phyloP scores from a whole-genome alignment of 92 coral and sea anemone species.

The Parazoanthus swiftii region DNA sequence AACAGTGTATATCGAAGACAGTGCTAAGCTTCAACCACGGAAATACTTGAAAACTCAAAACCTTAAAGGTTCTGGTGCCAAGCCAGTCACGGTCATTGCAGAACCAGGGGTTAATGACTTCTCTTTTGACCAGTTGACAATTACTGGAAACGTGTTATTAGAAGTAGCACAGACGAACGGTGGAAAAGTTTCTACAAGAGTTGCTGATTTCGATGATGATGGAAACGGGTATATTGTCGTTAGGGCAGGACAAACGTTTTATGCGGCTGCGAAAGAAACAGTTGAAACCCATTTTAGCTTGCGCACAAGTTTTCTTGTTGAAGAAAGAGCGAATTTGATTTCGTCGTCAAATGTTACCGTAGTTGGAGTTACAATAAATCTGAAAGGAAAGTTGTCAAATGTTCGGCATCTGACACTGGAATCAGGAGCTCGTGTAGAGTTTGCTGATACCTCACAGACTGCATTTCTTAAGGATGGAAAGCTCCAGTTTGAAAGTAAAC shows the following conservation, averaged over 20 bases:
- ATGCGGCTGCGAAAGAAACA: slow-evolving; percentile 51
- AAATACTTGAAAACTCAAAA: slow-evolving; percentile 44
- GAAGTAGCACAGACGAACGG: slow-evolving; percentile 30
- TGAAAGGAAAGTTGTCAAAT: slow-evolving; percentile 58
- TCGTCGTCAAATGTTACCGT: slow-evolving; percentile 68
- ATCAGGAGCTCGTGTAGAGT: slow-evolving; percentile 57
- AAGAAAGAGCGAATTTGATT: slow-evolving; percentile 54
- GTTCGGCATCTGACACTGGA: slow-evolving; percentile 61
- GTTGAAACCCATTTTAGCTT: slow-evolving; percentile 55
- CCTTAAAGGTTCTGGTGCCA: slow-evolving; percentile 14
- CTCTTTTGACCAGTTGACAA: slow-evolving; percentile 52
- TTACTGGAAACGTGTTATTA: slow-evolving; percentile 60
- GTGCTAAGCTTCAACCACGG: slow-evolving; percentile 38
- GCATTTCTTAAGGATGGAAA: slow-evolving; percentile 38
- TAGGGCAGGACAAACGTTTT: slow-evolving; percentile 57
- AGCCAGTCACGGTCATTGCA: slow-evolving; percentile 51
- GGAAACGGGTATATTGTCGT: slow-evolving; percentile 53
- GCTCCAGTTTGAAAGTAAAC: slow-evolving; percentile 38
- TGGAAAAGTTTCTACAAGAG: slow-evolving; percentile 38
- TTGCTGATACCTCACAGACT: slow-evolving; percentile 60
- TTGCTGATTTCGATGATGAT: slow-evolving; percentile 52
- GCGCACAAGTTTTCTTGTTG: slow-evolving; percentile 54
- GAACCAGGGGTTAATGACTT: slow-evolving; percentile 45
- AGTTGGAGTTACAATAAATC: slow-evolving; percentile 49
- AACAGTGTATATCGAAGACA: slow-evolving; percentile 60